Percentiles rank a stretch among this genome's conserved stretches.
These are phyloP conservation scores for Saguinus imperator DNA, from an alignment of 2,113 vertebrate species.

Conservation along the genomic window DNA sequence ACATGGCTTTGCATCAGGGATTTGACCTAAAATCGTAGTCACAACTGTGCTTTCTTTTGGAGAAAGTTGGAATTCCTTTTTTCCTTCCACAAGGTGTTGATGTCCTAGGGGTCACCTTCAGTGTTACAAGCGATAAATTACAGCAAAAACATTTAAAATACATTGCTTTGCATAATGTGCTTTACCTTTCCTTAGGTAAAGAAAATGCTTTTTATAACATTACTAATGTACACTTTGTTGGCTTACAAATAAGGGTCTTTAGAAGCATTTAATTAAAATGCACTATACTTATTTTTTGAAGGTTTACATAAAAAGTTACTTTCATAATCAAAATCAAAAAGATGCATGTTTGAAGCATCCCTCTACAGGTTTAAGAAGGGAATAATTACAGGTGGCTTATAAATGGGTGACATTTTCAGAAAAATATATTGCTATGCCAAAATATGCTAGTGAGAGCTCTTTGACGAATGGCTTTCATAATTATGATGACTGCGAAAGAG, in stretches of 20 bases:
- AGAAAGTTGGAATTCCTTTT: not conserved
- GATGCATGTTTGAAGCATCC: not conserved
- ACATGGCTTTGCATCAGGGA: too few relatives aligned
- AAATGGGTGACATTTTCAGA: not conserved
- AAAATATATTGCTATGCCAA: not conserved
- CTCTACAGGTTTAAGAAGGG: not conserved
- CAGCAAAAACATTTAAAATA: not conserved
- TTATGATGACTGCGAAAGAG: slow-evolving; percentile 11
- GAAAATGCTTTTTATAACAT: not conserved
- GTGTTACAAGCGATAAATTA: not conserved
- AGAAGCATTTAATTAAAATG: not conserved
- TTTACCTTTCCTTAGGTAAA: not conserved
- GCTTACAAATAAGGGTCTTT: not conserved
- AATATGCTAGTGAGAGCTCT: not conserved
- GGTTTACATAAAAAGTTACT: not conserved
- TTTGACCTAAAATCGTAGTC: not conserved
- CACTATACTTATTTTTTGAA: not conserved
- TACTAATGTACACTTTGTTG: not conserved
- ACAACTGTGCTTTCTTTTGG: not conserved
- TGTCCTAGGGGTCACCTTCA: not conserved
- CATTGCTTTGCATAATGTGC: not conserved
- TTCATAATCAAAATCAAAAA: not conserved
- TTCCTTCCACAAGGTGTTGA: not conserved
- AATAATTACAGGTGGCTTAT: not conserved
- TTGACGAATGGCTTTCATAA: slow-evolving; percentile 35